A percentile compares a stretch with the other conserved stretches of the same genome.
These are phyloP conservation scores for Centruroides vittatus DNA, from an alignment of 1,140 invertebrate genomes.

Conservation along the genomic window DNA sequence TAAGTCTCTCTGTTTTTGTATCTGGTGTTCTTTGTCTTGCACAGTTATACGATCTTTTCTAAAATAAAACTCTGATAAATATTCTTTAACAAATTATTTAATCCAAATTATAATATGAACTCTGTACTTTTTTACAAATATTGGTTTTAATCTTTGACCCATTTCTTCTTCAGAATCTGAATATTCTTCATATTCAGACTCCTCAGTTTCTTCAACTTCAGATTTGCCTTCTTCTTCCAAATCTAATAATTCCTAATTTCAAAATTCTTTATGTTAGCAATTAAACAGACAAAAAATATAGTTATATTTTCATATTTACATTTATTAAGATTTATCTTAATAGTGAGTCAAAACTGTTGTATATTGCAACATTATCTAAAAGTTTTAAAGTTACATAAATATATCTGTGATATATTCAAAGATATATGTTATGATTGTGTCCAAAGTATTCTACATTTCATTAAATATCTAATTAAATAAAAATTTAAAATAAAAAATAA, in stretches of 20 bases:
- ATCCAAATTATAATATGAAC: neutral
- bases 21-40: conserved; percentile 82
- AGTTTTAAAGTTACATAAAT: too few species aligned
- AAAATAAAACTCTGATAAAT: conserved; percentile 1
- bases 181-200: conserved; percentile 72
- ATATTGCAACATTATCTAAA: too few species aligned
- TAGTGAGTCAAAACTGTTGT: too few species aligned
- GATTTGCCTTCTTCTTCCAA: conserved; percentile 26
- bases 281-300: too few species aligned
- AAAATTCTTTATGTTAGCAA: neutral
- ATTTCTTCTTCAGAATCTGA: conserved; percentile 45
- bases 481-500: too few species aligned
- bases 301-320: neutral
- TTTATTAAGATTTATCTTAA: neutral
- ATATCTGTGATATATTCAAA: too few species aligned
- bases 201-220: conserved; percentile 29
- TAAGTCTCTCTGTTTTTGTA: conserved; percentile 62
- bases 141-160: conserved; percentile 79
- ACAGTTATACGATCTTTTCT: conserved; percentile 82
- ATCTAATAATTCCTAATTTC: conserved; percentile 36
- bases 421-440: too few species aligned
- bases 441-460: too few species aligned
- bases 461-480: too few species aligned
- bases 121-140: conserved; percentile 76
- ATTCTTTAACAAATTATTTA: neutral